phyloP scores from a whole-genome alignment of 2,888 invertebrate species.

The Drosophila incognita region DNA sequence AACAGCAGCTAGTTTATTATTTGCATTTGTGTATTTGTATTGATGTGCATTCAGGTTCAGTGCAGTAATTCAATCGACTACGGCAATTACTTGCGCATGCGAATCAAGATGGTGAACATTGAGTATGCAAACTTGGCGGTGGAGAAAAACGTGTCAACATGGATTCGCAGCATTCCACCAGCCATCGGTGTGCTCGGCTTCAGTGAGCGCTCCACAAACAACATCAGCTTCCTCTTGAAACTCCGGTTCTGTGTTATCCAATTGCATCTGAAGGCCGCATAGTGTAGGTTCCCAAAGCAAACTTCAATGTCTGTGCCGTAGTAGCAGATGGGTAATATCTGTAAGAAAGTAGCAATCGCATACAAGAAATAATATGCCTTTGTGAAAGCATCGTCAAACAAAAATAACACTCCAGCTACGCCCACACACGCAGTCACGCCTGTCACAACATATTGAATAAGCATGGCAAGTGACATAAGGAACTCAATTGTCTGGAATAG shows the following conservation, averaged over 20 bases:
- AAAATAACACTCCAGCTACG: constrained; percentile 62
- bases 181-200: constrained; percentile 58
- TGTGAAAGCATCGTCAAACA: constrained; percentile 50
- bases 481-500: constrained; percentile 52
- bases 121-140: constrained; percentile 69
- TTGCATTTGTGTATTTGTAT: neutral
- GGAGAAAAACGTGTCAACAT: constrained; percentile 68
- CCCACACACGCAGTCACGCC: constrained; percentile 64
- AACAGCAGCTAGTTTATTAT: constrained; percentile 1
- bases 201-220: constrained; percentile 70
- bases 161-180: constrained; percentile 71
- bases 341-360: constrained; percentile 48
- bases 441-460: constrained; percentile 65
- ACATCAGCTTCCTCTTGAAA: constrained; percentile 67
- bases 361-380: constrained; percentile 62
- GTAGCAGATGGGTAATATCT: constrained; percentile 75
- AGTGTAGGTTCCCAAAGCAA: constrained; percentile 61
- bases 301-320: constrained; percentile 66
- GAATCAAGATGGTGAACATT: constrained; percentile 66
- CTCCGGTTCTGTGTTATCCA: constrained; percentile 62
- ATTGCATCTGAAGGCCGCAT: constrained; percentile 70
- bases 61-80: constrained; percentile 3
- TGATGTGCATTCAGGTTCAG: neutral
- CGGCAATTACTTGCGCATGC: constrained; percentile 49
- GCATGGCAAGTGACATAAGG: constrained; percentile 72